Conservation (phyloP, 2,113 vertebrate species). For the Aleadryas rufinucha region DNA sequence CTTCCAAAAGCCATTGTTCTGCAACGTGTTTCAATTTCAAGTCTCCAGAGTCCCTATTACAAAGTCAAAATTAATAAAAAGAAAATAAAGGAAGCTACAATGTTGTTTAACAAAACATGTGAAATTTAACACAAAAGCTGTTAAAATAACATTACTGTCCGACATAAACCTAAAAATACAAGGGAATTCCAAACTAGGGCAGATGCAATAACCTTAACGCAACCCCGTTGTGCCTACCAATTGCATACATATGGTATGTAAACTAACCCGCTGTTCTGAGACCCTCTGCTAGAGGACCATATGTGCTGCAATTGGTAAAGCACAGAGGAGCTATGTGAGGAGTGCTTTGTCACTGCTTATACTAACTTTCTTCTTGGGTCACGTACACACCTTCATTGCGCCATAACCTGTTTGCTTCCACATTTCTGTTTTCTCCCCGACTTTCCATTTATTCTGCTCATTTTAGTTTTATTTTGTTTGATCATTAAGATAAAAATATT, state of each 20-base stretch:
- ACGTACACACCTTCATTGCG: neutral
- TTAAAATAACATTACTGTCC: constrained; percentile 55
- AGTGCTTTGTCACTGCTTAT: constrained; percentile 15
- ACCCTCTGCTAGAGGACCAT: constrained; percentile 32
- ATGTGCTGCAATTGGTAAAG: constrained; percentile 12
- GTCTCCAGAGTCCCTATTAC: constrained; percentile 35
- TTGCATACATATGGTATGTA: constrained; percentile 45
- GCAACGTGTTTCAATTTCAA: constrained; percentile 24
- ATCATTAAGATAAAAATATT: neutral
- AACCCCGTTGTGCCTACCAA: constrained; percentile 32
- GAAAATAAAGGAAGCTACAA: constrained; percentile 47
- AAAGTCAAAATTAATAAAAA: constrained; percentile 64
- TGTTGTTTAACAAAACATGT: constrained; percentile 52
- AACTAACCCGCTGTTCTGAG: constrained; percentile 41
- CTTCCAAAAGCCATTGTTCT: constrained; percentile 12
- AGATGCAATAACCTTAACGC: constrained; percentile 40
- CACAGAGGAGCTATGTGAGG: neutral
- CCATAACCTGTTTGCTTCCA: neutral
- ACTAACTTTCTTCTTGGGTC: neutral
- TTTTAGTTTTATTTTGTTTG: neutral
- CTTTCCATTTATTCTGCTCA: neutral
- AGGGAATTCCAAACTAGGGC: constrained; percentile 38
- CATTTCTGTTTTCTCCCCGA: neutral
- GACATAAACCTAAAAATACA: constrained; percentile 41
- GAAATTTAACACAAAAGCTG: constrained; percentile 57